Percentiles rank a stretch among this genome's conserved stretches.
Evolutionary conservation across 2,888 invertebrate genomes (phyloP).

Genomic region (Stramonita haemastoma): DNA sequence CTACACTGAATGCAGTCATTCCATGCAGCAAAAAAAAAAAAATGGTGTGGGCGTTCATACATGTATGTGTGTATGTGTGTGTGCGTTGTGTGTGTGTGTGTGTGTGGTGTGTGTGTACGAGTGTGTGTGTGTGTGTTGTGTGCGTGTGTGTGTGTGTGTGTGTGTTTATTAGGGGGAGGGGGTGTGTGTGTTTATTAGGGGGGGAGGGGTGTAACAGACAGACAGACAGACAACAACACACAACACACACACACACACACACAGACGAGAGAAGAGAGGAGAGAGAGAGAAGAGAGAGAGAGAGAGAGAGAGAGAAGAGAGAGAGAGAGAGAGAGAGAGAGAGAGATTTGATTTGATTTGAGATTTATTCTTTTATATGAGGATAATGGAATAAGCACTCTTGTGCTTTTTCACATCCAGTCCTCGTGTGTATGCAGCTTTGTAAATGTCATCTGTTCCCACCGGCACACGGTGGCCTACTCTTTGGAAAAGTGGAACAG

Average conservation of each 20-base stretch:
- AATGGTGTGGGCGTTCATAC: not conserved
- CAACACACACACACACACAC: not conserved
- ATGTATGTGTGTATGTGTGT: not conserved
- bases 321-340: not conserved
- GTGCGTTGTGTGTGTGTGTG: not conserved
- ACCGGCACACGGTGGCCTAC: too few relatives aligned
- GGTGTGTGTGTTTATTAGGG: not conserved
- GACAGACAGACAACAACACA: not conserved
- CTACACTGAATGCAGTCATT: too few relatives aligned
- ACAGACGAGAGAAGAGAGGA: not conserved
- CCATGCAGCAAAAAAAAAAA: not conserved
- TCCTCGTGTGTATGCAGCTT: too few relatives aligned
- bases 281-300: not conserved
- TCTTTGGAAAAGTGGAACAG: too few relatives aligned
- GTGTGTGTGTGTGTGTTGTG: not conserved
- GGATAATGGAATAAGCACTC: too few relatives aligned
- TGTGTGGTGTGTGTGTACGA: not conserved
- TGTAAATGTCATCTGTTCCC: too few relatives aligned
- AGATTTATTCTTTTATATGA: too few relatives aligned
- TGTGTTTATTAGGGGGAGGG: not conserved
- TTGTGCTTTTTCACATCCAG: too few relatives aligned
- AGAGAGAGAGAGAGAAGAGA: not conserved
- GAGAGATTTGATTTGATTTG: too few relatives aligned
- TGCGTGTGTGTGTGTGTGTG: not conserved
- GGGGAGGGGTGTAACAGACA: not conserved